Base-by-base conservation (phyloP, 2,113 vertebrate species). In the Otis tarda region DNA sequence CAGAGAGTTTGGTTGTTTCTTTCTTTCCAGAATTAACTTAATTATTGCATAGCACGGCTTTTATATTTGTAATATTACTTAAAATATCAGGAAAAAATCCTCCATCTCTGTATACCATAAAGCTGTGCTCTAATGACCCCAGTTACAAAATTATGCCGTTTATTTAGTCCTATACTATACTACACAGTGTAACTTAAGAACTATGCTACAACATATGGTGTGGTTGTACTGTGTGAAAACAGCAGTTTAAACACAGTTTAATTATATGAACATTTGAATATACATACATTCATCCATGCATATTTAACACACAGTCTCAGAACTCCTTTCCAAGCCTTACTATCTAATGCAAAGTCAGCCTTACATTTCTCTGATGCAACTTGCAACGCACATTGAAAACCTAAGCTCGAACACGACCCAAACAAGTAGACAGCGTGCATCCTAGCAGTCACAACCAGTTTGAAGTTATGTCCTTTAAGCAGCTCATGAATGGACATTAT, bases 401-500 rank as follows among this genome's bases (percentile, higher is more conserved):
- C 49, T 15, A 16, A 63, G 50, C 22, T 25, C 68, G 28, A 73
- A 55, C 43, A 39, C 27, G 33, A 35, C 18, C 13, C 56, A 79
- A 75, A 23, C 55, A 56, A 78, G 45, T 4, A 79, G 75, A 45
- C 41, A 31, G 6, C 2, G 2, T 43, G 41, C 14, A 31, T n/a
- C 79, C 80, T 28, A 15, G 27, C 60, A 84, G 86, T 79, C 95
- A 91, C 74, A 89, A 78, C 28, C 80, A 87, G 9, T 91, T 93
- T 50, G 52, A 30, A 71, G 39, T 73, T 43, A 53, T n/a, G 70
- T 79, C 83, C 74, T 89, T 92, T 92, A 92, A 87, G 57, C 23
- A 61, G 87, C 86, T 93, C 86, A 95, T 96, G 70, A 96, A 91
- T 65, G 69, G 86, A 80, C 50, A 80, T 96, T 87, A 89, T 83